phyloP scores from a whole-genome alignment of 2,888 invertebrate species.

The Chromoteleia sp. region DNA sequence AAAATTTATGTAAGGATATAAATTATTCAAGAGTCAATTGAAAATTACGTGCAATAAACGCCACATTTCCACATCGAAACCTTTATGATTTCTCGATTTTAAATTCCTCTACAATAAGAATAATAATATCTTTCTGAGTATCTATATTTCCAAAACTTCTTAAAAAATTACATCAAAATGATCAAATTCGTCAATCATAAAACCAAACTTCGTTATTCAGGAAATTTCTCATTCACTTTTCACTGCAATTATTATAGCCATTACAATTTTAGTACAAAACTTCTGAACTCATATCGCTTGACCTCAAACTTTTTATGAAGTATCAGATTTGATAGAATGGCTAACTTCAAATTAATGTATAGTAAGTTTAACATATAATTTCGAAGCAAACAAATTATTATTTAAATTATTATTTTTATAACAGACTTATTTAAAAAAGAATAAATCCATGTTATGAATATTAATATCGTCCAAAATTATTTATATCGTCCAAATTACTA shows the following conservation, averaged over 20 bases:
- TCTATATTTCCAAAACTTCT: background rate
- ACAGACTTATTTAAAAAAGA: too few relatives aligned
- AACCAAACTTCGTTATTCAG: slow-evolving; percentile 18
- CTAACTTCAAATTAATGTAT: slow-evolving; percentile 15
- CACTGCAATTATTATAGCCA: slow-evolving; percentile 23
- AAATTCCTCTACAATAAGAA: too few relatives aligned
- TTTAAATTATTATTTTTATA: too few relatives aligned
- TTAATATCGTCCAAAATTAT: too few relatives aligned
- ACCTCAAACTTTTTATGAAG: slow-evolving; percentile 29
- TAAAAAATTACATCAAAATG: background rate
- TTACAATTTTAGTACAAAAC: slow-evolving; percentile 34
- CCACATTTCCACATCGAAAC: too few relatives aligned
- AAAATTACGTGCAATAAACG: too few relatives aligned
- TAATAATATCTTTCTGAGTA: too few relatives aligned
- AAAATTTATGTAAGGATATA: too few relatives aligned
- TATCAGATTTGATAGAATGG: slow-evolving; percentile 20
- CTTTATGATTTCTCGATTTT: too few relatives aligned
- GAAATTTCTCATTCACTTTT: slow-evolving; percentile 29
- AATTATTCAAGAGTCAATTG: too few relatives aligned
- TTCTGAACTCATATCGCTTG: slow-evolving; percentile 27
- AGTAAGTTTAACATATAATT: background rate
- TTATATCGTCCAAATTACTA: too few relatives aligned
- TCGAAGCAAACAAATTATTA: background rate
- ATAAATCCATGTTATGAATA: too few relatives aligned
- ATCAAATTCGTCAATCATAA: slow-evolving; percentile 18